phyloP scores from a whole-genome alignment of 2,888 invertebrate species.

The Hoplodrina blanda region DNA sequence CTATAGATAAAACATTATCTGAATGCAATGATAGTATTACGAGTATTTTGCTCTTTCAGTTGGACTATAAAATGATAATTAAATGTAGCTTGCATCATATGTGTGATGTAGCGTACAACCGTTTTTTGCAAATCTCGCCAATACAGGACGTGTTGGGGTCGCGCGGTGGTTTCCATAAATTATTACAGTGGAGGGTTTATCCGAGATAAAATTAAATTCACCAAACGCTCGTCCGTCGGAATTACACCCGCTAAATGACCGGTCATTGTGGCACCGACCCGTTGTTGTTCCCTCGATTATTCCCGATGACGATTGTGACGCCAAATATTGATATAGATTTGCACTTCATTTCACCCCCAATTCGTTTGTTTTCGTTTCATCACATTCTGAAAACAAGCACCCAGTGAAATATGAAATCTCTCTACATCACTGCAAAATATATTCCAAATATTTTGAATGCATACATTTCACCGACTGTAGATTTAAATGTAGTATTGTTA shows the following conservation, averaged over 20 bases:
- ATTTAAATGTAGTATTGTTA: slow-evolving; percentile 51
- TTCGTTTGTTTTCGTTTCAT: slow-evolving; percentile 57
- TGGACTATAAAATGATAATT: slow-evolving; percentile 30
- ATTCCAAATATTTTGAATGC: slow-evolving; percentile 48
- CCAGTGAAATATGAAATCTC: slow-evolving; percentile 44
- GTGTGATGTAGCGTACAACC: slow-evolving; percentile 27
- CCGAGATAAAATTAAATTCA: slow-evolving; percentile 84
- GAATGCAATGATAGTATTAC: too few species aligned
- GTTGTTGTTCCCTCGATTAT: slow-evolving; percentile 77
- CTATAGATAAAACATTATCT: too few species aligned
- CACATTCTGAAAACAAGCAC: slow-evolving; percentile 52
- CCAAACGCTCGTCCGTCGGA: slow-evolving; percentile 73
- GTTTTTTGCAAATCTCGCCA: slow-evolving; percentile 53
- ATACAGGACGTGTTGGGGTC: slow-evolving; percentile 59
- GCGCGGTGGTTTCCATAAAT: slow-evolving; percentile 77
- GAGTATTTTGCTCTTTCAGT: too few species aligned
- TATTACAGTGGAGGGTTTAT: slow-evolving; percentile 77
- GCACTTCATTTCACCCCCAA: slow-evolving; percentile 61
- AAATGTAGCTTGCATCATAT: slow-evolving; percentile 22
- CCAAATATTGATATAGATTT: slow-evolving; percentile 80
- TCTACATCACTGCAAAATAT: slow-evolving; percentile 45
- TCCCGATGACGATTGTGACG: slow-evolving; percentile 73
- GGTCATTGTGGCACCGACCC: slow-evolving; percentile 77
- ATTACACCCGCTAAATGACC: slow-evolving; percentile 84
- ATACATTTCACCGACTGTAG: slow-evolving; percentile 41